Conservation (phyloP, 1,140 invertebrate species). For the Centruroides sculpturatus region DNA sequence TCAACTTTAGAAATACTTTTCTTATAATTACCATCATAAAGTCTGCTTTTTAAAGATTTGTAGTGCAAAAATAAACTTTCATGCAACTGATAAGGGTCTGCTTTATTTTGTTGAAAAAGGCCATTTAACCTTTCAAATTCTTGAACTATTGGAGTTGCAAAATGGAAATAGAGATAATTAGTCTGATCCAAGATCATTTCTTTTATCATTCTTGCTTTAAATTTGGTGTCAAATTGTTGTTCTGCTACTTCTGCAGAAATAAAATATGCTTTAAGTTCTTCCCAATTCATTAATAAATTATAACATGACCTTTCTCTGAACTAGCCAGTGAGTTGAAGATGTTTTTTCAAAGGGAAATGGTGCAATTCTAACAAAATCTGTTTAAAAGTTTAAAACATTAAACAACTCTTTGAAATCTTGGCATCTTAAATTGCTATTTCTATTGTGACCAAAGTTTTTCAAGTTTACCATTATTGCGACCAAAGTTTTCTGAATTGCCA, state of each 20-base stretch:
- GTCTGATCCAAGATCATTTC: background rate
- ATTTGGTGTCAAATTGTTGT: background rate
- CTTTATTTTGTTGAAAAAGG: background rate
- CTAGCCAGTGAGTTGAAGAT: background rate
- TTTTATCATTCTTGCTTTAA: background rate
- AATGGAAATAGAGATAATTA: background rate
- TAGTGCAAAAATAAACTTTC: background rate
- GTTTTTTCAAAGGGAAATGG: background rate
- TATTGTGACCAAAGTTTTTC: background rate
- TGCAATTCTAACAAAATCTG: background rate
- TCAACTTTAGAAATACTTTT: background rate
- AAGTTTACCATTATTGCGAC: no score
- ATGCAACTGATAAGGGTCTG: background rate
- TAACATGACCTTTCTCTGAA: background rate
- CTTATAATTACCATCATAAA: background rate
- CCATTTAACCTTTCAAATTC: background rate
- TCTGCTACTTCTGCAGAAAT: background rate
- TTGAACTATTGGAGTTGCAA: background rate
- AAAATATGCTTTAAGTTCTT: background rate
- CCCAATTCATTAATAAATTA: background rate
- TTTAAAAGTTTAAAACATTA: background rate
- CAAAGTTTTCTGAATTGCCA: no score
- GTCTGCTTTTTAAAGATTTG: background rate
- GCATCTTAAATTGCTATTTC: background rate
- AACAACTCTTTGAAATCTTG: background rate